These are phyloP conservation scores for Myotis vivesi DNA, from an alignment of 2,797 vertebrate species.

Conservation along the genomic window DNA sequence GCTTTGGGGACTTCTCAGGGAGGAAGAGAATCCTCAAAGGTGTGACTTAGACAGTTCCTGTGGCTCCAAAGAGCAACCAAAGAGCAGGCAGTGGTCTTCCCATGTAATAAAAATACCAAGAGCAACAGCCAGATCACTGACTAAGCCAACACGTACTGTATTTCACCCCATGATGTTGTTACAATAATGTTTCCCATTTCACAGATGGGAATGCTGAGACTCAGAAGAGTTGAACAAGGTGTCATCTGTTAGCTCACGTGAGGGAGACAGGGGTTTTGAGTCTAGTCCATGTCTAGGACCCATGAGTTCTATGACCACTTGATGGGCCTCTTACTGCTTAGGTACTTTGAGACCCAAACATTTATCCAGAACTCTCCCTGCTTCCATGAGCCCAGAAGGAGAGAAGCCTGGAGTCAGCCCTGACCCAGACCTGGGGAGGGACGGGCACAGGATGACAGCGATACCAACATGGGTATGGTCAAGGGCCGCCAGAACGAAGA, in stretches of 20 bases:
- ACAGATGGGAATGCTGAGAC: neutral
- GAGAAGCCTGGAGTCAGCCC: neutral
- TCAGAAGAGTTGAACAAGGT: neutral
- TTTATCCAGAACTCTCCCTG: neutral
- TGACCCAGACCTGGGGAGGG: fast-evolving
- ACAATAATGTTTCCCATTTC: neutral
- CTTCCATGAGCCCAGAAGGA: neutral
- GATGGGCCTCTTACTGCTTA: neutral
- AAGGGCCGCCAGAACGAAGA: neutral
- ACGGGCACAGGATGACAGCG: neutral
- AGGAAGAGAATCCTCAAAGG: neutral
- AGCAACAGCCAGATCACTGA: neutral
- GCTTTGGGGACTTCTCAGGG: neutral
- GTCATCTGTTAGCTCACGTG: fast-evolving
- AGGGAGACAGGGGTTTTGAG: neutral
- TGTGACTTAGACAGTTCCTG: neutral
- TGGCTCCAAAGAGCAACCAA: neutral
- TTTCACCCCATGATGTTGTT: neutral
- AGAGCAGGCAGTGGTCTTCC: neutral
- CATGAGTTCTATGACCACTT: neutral
- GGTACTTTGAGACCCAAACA: neutral
- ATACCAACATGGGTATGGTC: fast-evolving
- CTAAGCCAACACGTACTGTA: neutral
- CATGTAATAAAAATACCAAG: neutral
- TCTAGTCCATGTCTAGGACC: fast-evolving